phyloP scores from a whole-genome alignment of 1,140 invertebrate genomes.

The Eumeta japonica region DNA sequence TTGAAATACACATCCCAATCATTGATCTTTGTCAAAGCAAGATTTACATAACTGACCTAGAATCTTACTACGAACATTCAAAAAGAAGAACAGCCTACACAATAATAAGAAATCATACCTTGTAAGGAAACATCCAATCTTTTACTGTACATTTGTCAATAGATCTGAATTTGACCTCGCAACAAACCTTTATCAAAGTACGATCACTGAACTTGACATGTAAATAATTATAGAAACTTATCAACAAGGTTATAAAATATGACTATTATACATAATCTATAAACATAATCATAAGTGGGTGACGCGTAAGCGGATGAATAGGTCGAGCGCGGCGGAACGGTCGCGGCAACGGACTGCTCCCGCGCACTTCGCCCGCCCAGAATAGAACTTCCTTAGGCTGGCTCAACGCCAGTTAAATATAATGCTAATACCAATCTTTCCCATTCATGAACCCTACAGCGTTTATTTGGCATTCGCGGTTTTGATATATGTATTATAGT shows the following conservation, averaged over 20 bases:
- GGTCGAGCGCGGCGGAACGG: background rate
- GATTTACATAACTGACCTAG: too few species aligned
- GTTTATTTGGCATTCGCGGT: too few species aligned
- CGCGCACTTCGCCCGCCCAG: slow-evolving; percentile 39
- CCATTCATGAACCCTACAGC: slow-evolving; percentile 47
- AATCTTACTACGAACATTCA: too few species aligned
- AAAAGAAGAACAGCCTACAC: too few species aligned
- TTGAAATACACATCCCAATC: too few species aligned
- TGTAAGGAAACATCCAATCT: too few species aligned
- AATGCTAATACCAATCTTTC: slow-evolving; percentile 17
- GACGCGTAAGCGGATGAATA: background rate
- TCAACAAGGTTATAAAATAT: background rate
- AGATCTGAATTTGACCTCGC: background rate
- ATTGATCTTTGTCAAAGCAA: too few species aligned
- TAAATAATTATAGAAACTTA: background rate
- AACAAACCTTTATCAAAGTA: too few species aligned
- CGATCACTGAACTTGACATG: too few species aligned
- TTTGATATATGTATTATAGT: background rate
- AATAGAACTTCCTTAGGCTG: slow-evolving; percentile 36
- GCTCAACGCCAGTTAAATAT: slow-evolving; percentile 31
- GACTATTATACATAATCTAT: background rate
- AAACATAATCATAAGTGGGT: background rate
- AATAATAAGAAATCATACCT: too few species aligned
- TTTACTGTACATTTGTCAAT: background rate
- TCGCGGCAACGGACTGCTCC: slow-evolving; percentile 10